Base-by-base conservation (phyloP, 2,888 invertebrate species). In the Drosophila kambysellisi region DNA sequence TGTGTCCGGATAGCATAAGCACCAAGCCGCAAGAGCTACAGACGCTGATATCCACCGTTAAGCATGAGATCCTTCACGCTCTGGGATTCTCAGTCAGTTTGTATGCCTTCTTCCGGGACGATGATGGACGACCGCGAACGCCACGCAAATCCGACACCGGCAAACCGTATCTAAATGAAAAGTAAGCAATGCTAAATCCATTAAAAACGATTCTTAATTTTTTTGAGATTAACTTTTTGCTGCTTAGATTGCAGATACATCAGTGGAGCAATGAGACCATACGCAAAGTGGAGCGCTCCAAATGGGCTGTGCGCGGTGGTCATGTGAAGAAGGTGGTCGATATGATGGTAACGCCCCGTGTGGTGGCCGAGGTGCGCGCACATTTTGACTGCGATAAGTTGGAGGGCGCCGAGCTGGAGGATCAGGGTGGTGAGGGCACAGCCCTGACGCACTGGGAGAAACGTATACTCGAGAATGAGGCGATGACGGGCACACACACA, bases 381-480 rank as follows among this genome's bases (percentile, higher is more conserved):
- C 98, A 99, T 93, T 99, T 99, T 93, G 96, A 96, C 92, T 99
- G 99, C 91, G 94, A 95, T 0, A 94, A 94, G 46, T 93, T 99
- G 39, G 99, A 99, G 93, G 99, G 99, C 0, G 99, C 99, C 0
- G 99, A 99, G 92, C 93, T 99, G 51, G 99, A 99, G 94, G 98
- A 99, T 94, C 99, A 99, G 94, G 99, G 99, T 0, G 98, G 98
- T 20, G 98, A 99, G 82, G 99, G 99, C 0, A 99, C 99, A 0
- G 97, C 97, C 0, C 94, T 99, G 52, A 99, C 99, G 0, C 99
- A 99, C 92, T 99, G 99, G 99, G 99, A 99, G 93, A 99, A 99
- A 92, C 94, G 99, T 63, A 96, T 99, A 3, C 98, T 99, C 92
- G 99, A 99, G 97, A 99, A 99, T 93, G 99, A 99, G 94, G 99